These are phyloP conservation scores for Sapayoa aenigma DNA, from an alignment of 2,113 vertebrate species.

Conservation along the genomic window DNA sequence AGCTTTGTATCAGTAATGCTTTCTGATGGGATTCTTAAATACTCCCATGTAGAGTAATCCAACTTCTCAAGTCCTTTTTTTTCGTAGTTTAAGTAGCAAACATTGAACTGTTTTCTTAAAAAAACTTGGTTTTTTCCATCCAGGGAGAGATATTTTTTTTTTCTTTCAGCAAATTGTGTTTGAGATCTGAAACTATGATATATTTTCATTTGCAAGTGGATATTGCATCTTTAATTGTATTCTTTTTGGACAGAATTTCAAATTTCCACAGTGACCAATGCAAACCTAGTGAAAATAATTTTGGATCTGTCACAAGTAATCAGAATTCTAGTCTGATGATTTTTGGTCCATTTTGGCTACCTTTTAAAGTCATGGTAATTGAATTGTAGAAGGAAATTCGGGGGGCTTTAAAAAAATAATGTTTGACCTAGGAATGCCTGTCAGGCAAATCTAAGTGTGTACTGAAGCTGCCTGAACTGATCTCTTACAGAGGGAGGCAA, in stretches of 20 bases:
- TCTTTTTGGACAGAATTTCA: slow-evolving; percentile 54
- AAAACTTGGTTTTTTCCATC: not conserved
- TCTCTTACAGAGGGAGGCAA: slow-evolving; percentile 2
- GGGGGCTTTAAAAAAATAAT: not conserved
- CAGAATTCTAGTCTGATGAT: slow-evolving; percentile 19
- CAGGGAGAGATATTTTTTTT: not conserved
- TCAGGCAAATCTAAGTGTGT: not conserved
- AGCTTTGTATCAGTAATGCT: not conserved
- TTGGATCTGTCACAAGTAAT: slow-evolving; percentile 54
- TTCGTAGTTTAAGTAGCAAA: not conserved
- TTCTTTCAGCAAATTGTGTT: slow-evolving; percentile 19
- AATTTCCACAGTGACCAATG: slow-evolving; percentile 61
- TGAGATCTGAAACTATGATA: slow-evolving; percentile 36
- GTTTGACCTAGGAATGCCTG: slow-evolving; percentile 3
- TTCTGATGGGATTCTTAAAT: not conserved
- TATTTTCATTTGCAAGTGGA: slow-evolving; percentile 57
- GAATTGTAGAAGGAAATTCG: slow-evolving; percentile 19
- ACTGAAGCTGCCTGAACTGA: not conserved
- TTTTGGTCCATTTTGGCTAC: slow-evolving; percentile 13
- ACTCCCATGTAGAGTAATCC: not conserved
- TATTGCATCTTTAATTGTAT: slow-evolving; percentile 54
- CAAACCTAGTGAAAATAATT: slow-evolving; percentile 44
- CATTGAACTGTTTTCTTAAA: not conserved
- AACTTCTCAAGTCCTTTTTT: not conserved
- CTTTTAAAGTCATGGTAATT: slow-evolving; percentile 33